phyloP scores from a whole-genome alignment of 2,797 vertebrate genomes.

The Danio albolineatus region DNA sequence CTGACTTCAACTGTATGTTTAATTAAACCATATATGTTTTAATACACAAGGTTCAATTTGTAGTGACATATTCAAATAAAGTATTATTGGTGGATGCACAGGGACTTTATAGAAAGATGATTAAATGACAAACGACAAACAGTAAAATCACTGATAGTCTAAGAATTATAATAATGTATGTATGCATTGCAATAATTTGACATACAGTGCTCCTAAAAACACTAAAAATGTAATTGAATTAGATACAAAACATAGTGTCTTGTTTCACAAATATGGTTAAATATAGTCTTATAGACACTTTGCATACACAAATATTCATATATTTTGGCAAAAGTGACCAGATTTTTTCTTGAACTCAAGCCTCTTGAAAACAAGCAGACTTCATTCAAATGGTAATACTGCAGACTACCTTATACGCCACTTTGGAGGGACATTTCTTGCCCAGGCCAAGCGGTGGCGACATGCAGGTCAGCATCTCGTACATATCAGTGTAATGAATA shows the following conservation, averaged over 20 bases:
- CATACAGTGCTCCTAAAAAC: background rate
- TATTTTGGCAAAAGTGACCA: background rate
- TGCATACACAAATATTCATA: background rate
- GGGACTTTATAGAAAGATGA: conserved; percentile 6
- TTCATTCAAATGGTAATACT: conserved; percentile 31
- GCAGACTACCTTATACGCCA: conserved; percentile 98
- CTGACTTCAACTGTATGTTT: too few species aligned
- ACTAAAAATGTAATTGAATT: background rate
- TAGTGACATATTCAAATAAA: conserved; percentile 35
- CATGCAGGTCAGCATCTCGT: conserved; percentile 99
- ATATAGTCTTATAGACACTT: background rate
- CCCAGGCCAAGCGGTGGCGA: conserved; percentile 99
- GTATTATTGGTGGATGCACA: conserved; percentile 16
- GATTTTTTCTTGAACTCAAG: background rate
- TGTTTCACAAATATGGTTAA: too few species aligned
- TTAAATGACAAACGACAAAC: conserved; percentile 12
- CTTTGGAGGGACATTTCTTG: conserved; percentile 99
- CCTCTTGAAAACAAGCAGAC: conserved; percentile 31
- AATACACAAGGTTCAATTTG: background rate
- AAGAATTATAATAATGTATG: background rate
- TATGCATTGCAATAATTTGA: conserved; percentile 2
- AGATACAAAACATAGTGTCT: background rate
- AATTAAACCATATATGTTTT: too few species aligned
- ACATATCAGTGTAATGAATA: conserved; percentile 99
- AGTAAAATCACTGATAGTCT: background rate